These are phyloP conservation scores for Dicycla oo DNA, from an alignment of 2,888 invertebrate genomes.

Conservation along the genomic window DNA sequence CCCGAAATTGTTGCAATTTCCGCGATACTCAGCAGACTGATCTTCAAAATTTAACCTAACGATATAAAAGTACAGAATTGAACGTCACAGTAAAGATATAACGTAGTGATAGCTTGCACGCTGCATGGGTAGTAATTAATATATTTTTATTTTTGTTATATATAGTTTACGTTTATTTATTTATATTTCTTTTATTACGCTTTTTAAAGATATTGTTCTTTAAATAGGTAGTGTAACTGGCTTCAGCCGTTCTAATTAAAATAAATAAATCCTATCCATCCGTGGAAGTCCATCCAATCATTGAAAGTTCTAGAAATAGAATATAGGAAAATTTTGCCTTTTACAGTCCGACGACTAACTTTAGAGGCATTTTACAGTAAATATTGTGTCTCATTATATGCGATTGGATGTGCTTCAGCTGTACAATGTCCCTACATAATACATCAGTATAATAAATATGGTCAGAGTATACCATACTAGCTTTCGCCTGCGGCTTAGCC, in stretches of 20 bases:
- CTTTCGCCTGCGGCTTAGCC: too few species aligned
- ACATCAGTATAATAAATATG: background rate
- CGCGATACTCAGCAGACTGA: too few species aligned
- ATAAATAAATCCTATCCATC: too few species aligned
- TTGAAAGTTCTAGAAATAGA: background rate
- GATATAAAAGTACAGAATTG: too few species aligned
- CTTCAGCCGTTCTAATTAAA: background rate
- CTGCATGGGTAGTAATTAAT: too few species aligned
- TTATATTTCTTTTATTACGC: background rate
- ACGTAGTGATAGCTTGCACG: too few species aligned
- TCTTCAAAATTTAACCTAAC: too few species aligned
- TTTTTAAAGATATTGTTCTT: background rate
- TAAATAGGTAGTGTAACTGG: background rate
- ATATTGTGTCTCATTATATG: background rate
- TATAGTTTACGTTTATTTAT: background rate
- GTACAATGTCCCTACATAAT: background rate
- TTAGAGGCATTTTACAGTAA: background rate
- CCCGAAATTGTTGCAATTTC: background rate
- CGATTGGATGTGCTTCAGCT: background rate
- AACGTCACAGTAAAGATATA: too few species aligned
- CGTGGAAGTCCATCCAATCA: too few species aligned
- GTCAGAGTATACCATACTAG: background rate
- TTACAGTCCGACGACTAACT: too few species aligned
- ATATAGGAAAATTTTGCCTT: background rate
- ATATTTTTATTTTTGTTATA: too few species aligned